Evolutionary conservation across 2,113 vertebrate genomes (phyloP), one percentile per base, ranked within the genome.

Genomic region (Hyperopisus bebe): DNA sequence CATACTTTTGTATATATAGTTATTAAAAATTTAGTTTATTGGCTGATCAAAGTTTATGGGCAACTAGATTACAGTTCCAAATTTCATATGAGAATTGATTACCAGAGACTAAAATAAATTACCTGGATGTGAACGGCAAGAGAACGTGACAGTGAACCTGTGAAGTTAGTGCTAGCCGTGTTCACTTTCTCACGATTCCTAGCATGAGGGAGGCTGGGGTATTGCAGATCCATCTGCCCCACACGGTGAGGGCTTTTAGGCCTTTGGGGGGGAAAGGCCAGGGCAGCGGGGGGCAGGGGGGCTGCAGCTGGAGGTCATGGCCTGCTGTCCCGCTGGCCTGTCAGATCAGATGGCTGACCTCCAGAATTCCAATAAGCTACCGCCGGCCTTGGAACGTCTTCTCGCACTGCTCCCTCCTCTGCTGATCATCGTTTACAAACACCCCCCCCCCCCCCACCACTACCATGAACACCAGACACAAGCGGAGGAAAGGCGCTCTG

Each of bases 401-500:
- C 90, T 87, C 90, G 87, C 80, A 80, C 86, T 66, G 86, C 86
- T 88, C 88, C 80, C 88, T 88, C 74, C 51, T 89, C 66, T 89
- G 89, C 90, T 90, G 92, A 88, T 92, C 92, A 93, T 85, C 84
- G 90, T 15, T 90, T 92, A 87, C 93, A 94, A 95, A 94, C 93
- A 93, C 46, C 83, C 91, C 86, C 15, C 88, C 8, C 35, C 58
- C 27, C 11, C 1, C 27, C 27, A 15, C 10, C 66, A n/a, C 21
- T 9, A n/a, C 66, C 66, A 27, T 19, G 5, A 55, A 55, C 70
- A 39, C 70, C 55, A 66, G 91, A 90, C 77, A 46, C 89, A 62
- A 90, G 91, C 91, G 88, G 2, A 92, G 90, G 92, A 91, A 92
- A 92, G 94, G 53, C 89, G 35, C 35, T 42, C 74, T 19, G 53